Evolutionary conservation across 2,888 invertebrate species (phyloP).

Genomic region (Agrotis exclamationis): DNA sequence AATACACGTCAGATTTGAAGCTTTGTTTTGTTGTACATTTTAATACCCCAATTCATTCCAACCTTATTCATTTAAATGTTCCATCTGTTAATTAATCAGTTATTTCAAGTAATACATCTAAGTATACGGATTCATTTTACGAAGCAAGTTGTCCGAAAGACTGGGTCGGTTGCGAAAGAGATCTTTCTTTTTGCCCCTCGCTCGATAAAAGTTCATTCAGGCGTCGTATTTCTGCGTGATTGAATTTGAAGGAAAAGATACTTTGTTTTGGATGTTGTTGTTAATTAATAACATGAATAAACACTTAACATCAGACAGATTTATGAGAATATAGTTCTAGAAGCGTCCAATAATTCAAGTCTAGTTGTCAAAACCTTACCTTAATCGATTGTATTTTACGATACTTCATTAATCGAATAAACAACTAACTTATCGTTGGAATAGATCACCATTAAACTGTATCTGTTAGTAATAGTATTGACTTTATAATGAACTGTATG

Average conservation of each 20-base stretch:
- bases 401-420: slow-evolving; percentile 26
- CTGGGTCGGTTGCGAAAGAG: slow-evolving; percentile 54
- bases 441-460: slow-evolving; percentile 44
- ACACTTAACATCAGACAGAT: not conserved
- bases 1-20: slow-evolving; percentile 13
- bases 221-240: slow-evolving; percentile 66
- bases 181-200: slow-evolving; percentile 59
- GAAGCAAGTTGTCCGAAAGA: slow-evolving; percentile 58
- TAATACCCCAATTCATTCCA: slow-evolving; percentile 38
- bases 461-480: slow-evolving; percentile 60
- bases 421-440: slow-evolving; percentile 27
- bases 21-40: slow-evolving; percentile 26
- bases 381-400: slow-evolving; percentile 41
- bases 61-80: slow-evolving; percentile 25
- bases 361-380: slow-evolving; percentile 9
- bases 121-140: slow-evolving; percentile 55
- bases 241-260: slow-evolving; percentile 53
- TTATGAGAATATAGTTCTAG: not conserved
- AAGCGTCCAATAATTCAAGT: slow-evolving; percentile 2
- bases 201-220: slow-evolving; percentile 61
- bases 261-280: slow-evolving; percentile 43
- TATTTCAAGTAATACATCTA: slow-evolving; percentile 50
- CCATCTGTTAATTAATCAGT: slow-evolving; percentile 47
- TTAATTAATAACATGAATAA: slow-evolving; percentile 42
- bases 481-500: slow-evolving; percentile 63